phyloP scores from a whole-genome alignment of 1,140 invertebrate genomes.

The Drosophila arizonae region DNA sequence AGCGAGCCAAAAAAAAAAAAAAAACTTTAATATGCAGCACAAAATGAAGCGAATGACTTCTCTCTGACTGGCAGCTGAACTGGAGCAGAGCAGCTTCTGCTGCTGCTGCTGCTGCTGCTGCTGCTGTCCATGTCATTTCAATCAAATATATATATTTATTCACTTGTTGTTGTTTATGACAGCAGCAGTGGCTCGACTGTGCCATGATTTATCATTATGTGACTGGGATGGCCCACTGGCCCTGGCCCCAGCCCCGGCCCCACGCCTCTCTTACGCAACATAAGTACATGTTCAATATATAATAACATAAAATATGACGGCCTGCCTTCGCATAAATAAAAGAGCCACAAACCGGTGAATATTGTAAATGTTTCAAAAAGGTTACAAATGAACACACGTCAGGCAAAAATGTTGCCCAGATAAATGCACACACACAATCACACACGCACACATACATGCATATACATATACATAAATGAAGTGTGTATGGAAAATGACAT shows the following conservation, averaged over 20 bases:
- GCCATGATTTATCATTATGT: constrained; percentile 70
- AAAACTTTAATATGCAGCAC: constrained; percentile 43
- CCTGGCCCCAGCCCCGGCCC: background rate
- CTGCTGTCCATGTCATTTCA: constrained; percentile 56
- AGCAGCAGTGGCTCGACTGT: constrained; percentile 37
- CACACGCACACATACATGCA: constrained; percentile 11
- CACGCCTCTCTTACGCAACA: constrained; percentile 56
- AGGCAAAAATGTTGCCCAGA: constrained; percentile 37
- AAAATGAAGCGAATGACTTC: constrained; percentile 10
- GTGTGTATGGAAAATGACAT: background rate
- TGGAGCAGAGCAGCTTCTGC: constrained; percentile 11
- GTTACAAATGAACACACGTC: constrained; percentile 63
- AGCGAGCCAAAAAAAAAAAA: background rate
- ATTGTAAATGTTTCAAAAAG: constrained; percentile 44
- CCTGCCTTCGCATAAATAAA: constrained; percentile 66
- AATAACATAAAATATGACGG: constrained; percentile 71
- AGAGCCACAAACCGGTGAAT: constrained; percentile 42
- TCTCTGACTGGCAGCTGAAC: constrained; percentile 39
- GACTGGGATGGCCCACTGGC: constrained; percentile 13
- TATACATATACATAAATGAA: background rate
- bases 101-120: background rate
- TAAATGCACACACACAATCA: constrained; percentile 3
- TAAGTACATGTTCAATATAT: constrained; percentile 75
- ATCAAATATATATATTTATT: constrained; percentile 49
- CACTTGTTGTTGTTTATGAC: constrained; percentile 67